phyloP scores from a whole-genome alignment of 2,113 vertebrate genomes.

The Rhinoptilus africanus region DNA sequence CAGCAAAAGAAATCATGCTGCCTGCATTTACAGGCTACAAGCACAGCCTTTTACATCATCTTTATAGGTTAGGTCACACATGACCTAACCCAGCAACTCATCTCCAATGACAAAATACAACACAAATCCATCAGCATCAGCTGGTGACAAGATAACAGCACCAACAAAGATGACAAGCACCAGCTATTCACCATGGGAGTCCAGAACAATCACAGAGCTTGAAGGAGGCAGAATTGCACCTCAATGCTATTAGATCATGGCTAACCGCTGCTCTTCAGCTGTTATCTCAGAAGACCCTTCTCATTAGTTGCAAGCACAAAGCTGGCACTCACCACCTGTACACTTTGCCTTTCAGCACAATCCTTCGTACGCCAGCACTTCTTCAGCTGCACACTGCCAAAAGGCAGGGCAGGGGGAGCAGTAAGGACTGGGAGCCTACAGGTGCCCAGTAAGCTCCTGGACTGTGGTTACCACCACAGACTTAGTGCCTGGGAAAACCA shows the following conservation, averaged over 20 bases:
- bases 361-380: neutral
- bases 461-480: neutral
- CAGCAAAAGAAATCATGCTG: fast-evolving
- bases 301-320: neutral
- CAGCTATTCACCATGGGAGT: neutral
- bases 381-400: neutral
- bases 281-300: neutral
- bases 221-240: neutral
- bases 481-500: neutral
- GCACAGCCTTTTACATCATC: neutral
- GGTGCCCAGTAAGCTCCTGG: too few relatives aligned
- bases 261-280: neutral
- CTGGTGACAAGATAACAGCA: fast-evolving
- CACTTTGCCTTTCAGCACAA: neutral
- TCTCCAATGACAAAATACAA: fast-evolving
- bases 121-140: neutral
- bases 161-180: neutral
- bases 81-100: neutral
- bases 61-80: fast-evolving
- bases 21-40: too few relatives aligned
- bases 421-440: too few relatives aligned
- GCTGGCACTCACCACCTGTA: fast-evolving
- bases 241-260: fast-evolving
- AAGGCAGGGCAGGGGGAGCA: too few relatives aligned
- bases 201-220: fast-evolving